These are phyloP conservation scores for Oreocharis arfaki DNA, from an alignment of 2,113 vertebrate genomes.

Conservation along the genomic window DNA sequence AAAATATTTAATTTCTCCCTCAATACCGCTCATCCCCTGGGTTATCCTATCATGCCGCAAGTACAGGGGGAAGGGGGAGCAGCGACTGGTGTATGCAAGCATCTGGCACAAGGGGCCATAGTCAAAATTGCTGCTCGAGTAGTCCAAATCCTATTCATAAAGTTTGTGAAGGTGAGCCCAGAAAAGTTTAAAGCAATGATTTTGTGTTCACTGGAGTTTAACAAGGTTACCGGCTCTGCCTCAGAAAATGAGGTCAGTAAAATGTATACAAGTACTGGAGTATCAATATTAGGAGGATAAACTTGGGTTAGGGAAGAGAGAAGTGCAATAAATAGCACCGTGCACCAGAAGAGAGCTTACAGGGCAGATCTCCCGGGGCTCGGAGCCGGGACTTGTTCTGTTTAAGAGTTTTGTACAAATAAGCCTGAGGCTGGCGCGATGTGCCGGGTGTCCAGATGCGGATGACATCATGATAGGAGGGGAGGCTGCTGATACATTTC, in stretches of 20 bases:
- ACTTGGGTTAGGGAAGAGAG: neutral
- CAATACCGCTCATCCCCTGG: neutral
- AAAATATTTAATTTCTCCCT: neutral
- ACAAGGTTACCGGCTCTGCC: neutral
- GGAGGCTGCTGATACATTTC: slow-evolving; percentile 52
- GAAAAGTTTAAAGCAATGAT: neutral
- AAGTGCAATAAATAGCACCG: neutral
- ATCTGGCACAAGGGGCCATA: neutral
- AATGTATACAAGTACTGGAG: neutral
- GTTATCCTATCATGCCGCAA: neutral
- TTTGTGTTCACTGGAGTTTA: neutral
- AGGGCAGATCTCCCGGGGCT: neutral
- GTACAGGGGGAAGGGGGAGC: neutral
- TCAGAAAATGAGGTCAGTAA: slow-evolving; percentile 8
- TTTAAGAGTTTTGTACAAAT: neutral
- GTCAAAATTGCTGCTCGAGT: neutral
- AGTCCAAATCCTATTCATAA: slow-evolving; percentile 29
- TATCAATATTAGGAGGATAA: neutral
- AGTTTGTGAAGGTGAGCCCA: neutral
- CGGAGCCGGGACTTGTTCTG: neutral
- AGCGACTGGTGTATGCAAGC: neutral
- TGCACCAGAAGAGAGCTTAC: neutral
- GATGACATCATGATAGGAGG: slow-evolving; percentile 49
- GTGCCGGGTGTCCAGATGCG: neutral
- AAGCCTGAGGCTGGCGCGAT: neutral